Evolutionary conservation across 2,888 invertebrate species (phyloP).

Genomic region (Adelognathus sp.): DNA sequence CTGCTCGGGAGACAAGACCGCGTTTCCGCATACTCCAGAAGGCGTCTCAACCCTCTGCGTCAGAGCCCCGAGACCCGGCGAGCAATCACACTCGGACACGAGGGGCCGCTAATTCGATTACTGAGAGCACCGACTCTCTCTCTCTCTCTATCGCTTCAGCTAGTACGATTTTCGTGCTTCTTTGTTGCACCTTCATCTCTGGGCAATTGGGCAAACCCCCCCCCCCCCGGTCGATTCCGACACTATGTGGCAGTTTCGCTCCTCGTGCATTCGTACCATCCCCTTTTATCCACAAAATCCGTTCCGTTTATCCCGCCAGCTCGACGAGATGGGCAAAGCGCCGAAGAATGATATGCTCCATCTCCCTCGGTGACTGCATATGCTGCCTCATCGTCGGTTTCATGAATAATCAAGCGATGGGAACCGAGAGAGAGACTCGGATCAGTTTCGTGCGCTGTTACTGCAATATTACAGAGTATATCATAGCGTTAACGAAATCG

Average conservation of each 20-base stretch:
- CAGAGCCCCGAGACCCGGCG: constrained; percentile 63
- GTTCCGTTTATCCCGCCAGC: too few species aligned
- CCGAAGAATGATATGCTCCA: too few species aligned
- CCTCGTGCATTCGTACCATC: constrained; percentile 18
- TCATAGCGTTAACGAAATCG: neutral
- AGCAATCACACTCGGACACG: constrained; percentile 79
- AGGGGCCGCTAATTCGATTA: constrained; percentile 79
- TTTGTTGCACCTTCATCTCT: constrained; percentile 6
- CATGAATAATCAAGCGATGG: constrained; percentile 59
- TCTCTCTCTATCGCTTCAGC: constrained; percentile 8
- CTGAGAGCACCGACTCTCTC: constrained; percentile 66
- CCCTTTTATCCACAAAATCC: too few species aligned
- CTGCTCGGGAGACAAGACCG: constrained; percentile 13
- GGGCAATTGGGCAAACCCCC: too few species aligned
- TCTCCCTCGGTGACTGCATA: constrained; percentile 45
- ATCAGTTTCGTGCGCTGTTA: neutral
- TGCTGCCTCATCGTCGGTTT: constrained; percentile 51
- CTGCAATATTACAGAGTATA: constrained; percentile 18
- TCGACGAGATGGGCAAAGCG: too few species aligned
- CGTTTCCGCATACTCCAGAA: constrained; percentile 2
- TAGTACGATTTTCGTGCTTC: constrained; percentile 23
- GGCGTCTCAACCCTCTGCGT: constrained; percentile 23
- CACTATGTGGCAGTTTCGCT: neutral
- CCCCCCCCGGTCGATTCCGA: constrained; percentile 2
- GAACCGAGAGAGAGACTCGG: constrained; percentile 8